Base-by-base conservation (phyloP, 1,140 invertebrate genomes). In the Anadara kagoshimensis region DNA sequence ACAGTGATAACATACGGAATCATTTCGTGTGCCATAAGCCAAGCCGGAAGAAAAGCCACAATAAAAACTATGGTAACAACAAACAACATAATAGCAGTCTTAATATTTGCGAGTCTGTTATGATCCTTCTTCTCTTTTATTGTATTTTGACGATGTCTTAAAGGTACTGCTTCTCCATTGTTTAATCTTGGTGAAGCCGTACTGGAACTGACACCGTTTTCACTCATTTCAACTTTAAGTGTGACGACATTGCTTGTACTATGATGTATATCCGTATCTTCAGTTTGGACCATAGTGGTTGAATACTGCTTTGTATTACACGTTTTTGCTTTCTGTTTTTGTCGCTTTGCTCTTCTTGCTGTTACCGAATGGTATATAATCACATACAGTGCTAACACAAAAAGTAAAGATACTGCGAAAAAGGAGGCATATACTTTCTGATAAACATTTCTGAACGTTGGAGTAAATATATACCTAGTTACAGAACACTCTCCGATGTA, bases 51-150 rank as follows among this genome's bases (percentile, higher is more conserved):
- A 65, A n/a, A 88, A 12, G 85, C 83, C 20, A 87, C 70, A n/a
- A 88, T 64, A 70, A 86, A 88, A 16, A 85, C 85, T 8, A 87
- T 44, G 1, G 86, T 88, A 0, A 88, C 87, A 18, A 86, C 83
- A 73, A 87, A 87, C 49, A 87, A 72, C 84, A 86, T 87, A 7
- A 80, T 70, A 0, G 86, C 86, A 29, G 85, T 86, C 61, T 82
- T 75, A 58, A 87, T 83, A 59, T 87, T 87, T 26, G 85, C 85
- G 5, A 51, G 29, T 36, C 29, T 36, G 29, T 36, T 36, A 36
- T 36, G 29, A 36, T 36, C 29, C 29, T 36, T 36, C 29, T 36
- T 36, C 29, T 36, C 29, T 36, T 36, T 36, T 36, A 36, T 36
- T 36, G 29, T 36, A 36, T 36, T 36, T 36, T 36, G 29, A 36